A percentile compares a stretch with the other conserved stretches of the same genome.
Conservation (phyloP, 2,797 vertebrate species). For the Gallinago solitaria region DNA sequence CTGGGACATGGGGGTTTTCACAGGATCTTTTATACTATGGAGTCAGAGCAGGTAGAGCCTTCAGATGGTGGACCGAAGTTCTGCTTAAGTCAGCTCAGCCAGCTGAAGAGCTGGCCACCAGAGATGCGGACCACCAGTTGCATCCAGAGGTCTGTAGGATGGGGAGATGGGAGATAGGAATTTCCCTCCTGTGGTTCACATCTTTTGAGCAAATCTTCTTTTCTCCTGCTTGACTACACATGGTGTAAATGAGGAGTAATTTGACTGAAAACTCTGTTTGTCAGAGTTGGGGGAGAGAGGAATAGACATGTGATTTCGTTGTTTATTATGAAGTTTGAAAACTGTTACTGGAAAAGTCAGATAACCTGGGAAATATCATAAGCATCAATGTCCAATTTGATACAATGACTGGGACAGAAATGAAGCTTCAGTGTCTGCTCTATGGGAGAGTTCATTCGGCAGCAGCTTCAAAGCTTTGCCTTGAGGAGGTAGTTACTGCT, state of each 20-base stretch:
- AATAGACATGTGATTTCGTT: neutral
- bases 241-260: neutral
- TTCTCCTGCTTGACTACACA: neutral
- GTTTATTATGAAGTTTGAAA: neutral
- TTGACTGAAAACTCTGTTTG: neutral
- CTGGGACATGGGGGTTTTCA: neutral
- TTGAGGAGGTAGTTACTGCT: neutral
- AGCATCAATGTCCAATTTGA: neutral
- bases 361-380: neutral
- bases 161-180: neutral
- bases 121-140: neutral
- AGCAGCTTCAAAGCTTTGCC: neutral
- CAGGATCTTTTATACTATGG: neutral
- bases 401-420: neutral
- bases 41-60: neutral
- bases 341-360: neutral
- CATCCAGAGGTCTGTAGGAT: neutral
- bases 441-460: neutral
- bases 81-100: neutral
- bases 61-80: neutral
- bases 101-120: neutral
- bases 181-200: neutral
- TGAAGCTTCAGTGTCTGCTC: neutral
- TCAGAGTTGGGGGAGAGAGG: neutral
- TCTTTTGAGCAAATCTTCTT: neutral